A percentile compares a stretch with the other conserved stretches of the same genome.
These are phyloP conservation scores for Drosophila histrio DNA, from an alignment of 2,888 invertebrate genomes.

Conservation along the genomic window DNA sequence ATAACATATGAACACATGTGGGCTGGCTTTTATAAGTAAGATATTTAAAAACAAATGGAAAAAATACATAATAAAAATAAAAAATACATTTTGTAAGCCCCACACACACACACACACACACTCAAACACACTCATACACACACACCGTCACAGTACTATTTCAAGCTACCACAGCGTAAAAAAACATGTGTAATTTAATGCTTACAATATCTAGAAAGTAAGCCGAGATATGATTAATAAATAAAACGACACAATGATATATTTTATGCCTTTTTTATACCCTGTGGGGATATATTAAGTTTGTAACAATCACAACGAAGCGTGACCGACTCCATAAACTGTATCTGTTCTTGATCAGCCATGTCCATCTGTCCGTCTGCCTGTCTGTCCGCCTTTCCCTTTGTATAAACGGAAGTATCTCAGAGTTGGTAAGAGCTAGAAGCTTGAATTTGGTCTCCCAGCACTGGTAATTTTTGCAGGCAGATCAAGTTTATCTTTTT, in stretches of 20 bases:
- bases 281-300: too few species aligned
- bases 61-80: slow-evolving; percentile 2
- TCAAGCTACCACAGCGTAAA: slow-evolving; percentile 40
- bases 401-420: too few species aligned
- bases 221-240: slow-evolving; percentile 52
- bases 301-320: too few species aligned
- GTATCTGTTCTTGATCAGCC: too few species aligned
- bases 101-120: background rate
- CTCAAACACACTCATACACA: slow-evolving; percentile 12
- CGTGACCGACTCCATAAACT: too few species aligned
- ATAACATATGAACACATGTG: slow-evolving; percentile 46
- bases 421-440: too few species aligned
- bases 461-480: too few species aligned
- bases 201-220: slow-evolving; percentile 54
- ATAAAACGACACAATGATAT: slow-evolving; percentile 50
- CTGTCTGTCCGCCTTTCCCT: too few species aligned
- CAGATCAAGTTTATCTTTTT: too few species aligned
- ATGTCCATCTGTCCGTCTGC: too few species aligned
- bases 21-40: slow-evolving; percentile 43
- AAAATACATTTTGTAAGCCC: slow-evolving; percentile 31
- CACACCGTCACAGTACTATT: slow-evolving; percentile 35
- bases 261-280: background rate
- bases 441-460: too few species aligned
- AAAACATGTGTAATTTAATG: slow-evolving; percentile 49
- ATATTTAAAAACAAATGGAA: slow-evolving; percentile 9